These are phyloP conservation scores for Harpalus rubripes DNA, from an alignment of 2,888 invertebrate species.

Conservation along the genomic window DNA sequence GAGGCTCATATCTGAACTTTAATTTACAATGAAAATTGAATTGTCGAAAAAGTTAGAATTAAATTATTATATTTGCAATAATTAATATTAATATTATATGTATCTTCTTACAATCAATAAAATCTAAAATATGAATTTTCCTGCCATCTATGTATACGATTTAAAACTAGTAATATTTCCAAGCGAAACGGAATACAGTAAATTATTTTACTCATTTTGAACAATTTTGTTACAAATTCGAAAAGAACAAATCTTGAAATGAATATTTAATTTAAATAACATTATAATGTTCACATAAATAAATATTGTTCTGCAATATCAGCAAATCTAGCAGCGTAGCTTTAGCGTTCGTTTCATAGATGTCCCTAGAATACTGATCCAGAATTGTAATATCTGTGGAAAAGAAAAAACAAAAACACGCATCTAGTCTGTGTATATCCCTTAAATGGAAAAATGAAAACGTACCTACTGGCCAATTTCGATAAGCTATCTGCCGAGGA, in stretches of 20 bases:
- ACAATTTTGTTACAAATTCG: too few relatives aligned
- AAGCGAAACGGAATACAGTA: too few relatives aligned
- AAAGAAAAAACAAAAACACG: constrained; percentile 51
- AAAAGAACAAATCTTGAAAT: neutral
- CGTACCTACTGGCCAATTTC: constrained; percentile 54
- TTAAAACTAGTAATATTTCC: too few relatives aligned
- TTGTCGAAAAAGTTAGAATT: too few relatives aligned
- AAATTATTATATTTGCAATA: too few relatives aligned
- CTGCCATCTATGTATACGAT: too few relatives aligned
- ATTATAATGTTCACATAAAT: neutral
- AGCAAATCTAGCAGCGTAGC: neutral
- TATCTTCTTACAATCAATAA: too few relatives aligned
- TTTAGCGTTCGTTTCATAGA: neutral
- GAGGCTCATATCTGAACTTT: too few relatives aligned
- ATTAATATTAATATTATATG: too few relatives aligned
- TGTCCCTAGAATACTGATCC: constrained; percentile 5
- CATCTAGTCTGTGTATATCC: neutral
- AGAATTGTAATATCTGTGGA: neutral
- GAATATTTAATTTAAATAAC: neutral
- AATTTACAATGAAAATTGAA: too few relatives aligned
- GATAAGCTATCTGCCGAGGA: constrained; percentile 53
- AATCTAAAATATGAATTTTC: too few relatives aligned
- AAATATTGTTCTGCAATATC: constrained; percentile 18
- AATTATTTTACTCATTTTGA: too few relatives aligned
- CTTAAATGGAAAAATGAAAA: constrained; percentile 55